Conservation (phyloP, 2,888 invertebrate species). For the Coenonympha arcania region DNA sequence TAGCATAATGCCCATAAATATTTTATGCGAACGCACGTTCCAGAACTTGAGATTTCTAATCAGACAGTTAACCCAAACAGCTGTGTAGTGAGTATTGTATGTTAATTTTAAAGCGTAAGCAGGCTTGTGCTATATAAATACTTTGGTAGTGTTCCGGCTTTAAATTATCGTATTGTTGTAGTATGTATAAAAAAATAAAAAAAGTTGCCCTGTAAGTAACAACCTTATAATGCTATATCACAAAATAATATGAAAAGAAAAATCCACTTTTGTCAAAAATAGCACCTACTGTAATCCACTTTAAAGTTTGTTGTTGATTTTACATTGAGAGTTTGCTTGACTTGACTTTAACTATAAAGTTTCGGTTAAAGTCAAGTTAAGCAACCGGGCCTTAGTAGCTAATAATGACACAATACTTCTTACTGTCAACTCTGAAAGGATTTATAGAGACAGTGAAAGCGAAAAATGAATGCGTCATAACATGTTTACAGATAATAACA, state of each 20-base stretch:
- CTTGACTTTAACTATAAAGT: too few relatives aligned
- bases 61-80: conserved; percentile 19
- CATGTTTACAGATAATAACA: conserved; percentile 10
- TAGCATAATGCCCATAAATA: conserved; percentile 16
- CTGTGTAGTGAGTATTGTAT: conserved; percentile 22
- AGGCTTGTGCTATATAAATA: conserved; percentile 6
- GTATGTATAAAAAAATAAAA: neutral
- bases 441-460: conserved; percentile 13
- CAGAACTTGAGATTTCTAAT: conserved; percentile 24
- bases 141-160: conserved; percentile 1
- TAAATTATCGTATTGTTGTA: neutral
- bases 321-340: too few relatives aligned
- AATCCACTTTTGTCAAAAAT: too few relatives aligned
- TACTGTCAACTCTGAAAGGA: neutral
- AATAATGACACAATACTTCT: neutral
- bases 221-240: neutral
- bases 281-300: too few relatives aligned
- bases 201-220: neutral
- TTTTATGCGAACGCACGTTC: conserved; percentile 16
- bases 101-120: conserved; percentile 14
- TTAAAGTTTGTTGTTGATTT: too few relatives aligned
- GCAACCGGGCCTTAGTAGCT: neutral
- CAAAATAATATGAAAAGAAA: too few relatives aligned
- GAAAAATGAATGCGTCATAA: conserved; percentile 2
- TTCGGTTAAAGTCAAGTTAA: too few relatives aligned